phyloP scores from a whole-genome alignment of 2,113 vertebrate species.

The Nansenia antarctica region DNA sequence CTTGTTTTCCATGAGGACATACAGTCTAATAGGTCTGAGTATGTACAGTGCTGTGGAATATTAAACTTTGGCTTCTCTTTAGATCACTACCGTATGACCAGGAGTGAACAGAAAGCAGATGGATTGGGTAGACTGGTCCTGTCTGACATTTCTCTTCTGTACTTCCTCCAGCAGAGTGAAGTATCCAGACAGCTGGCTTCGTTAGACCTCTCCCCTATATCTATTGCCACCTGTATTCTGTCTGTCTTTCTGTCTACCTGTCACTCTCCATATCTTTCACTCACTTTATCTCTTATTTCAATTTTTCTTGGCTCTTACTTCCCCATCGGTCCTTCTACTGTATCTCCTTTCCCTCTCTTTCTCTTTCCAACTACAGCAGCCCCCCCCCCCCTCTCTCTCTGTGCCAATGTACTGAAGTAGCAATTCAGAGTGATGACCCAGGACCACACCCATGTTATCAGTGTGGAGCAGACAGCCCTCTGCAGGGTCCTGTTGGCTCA shows the following conservation, averaged over 20 bases:
- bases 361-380: neutral
- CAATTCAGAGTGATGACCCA: neutral
- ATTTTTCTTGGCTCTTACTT: neutral
- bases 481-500: neutral
- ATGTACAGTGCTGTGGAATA: no score
- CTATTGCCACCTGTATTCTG: neutral
- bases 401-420: neutral
- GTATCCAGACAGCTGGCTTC: conserved; percentile 1
- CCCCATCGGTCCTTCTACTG: neutral
- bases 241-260: neutral
- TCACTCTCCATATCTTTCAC: no score
- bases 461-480: neutral
- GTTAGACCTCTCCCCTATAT: neutral
- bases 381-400: neutral
- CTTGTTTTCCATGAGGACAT: neutral
- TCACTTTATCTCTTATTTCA: neutral
- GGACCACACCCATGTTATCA: conserved; percentile 10
- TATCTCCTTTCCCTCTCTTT: neutral
- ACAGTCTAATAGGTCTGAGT: no score
- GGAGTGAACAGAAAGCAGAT: no score
- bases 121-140: neutral
- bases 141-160: neutral
- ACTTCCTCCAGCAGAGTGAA: neutral
- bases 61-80: no score
- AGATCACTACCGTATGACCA: no score